Evolutionary conservation across 2,797 vertebrate species (phyloP).

Genomic region (Chiroxiphia lanceolata): DNA sequence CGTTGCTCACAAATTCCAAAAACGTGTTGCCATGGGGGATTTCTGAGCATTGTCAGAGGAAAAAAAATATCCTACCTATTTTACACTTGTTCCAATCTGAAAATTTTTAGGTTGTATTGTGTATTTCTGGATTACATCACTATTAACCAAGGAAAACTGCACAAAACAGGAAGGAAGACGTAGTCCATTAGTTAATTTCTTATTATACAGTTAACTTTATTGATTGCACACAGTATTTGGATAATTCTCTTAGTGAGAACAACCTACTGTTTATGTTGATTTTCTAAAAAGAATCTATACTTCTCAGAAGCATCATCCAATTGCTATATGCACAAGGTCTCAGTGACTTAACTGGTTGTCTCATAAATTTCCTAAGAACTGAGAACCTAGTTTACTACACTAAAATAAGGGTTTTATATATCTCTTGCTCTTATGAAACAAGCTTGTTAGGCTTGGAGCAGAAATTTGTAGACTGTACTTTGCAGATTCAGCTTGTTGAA

Average conservation of each 20-base stretch:
- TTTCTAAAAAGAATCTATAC: not conserved
- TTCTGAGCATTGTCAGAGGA: not conserved
- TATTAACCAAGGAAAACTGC: not conserved
- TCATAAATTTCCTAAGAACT: not conserved
- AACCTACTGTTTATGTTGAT: not conserved
- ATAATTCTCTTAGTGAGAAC: not conserved
- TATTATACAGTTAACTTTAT: not conserved
- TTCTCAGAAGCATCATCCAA: not conserved
- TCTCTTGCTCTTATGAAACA: not conserved
- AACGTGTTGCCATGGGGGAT: not conserved
- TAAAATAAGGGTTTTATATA: not conserved
- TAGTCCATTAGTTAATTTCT: not conserved
- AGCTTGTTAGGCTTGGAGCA: not conserved
- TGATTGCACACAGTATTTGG: not conserved
- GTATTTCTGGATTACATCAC: not conserved
- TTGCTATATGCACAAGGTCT: not conserved
- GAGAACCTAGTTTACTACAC: not conserved
- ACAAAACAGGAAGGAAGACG: not conserved
- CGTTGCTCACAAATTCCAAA: not conserved
- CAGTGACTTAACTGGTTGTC: not conserved
- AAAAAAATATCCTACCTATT: not conserved
- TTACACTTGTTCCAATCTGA: not conserved
- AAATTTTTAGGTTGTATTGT: not conserved
- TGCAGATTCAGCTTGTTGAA: constrained; percentile 9
- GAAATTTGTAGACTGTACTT: not conserved